These are phyloP conservation scores for zebrafish (Danio rerio) DNA, from an alignment of 2,113 vertebrate species.

Conservation along the genomic window DNA sequence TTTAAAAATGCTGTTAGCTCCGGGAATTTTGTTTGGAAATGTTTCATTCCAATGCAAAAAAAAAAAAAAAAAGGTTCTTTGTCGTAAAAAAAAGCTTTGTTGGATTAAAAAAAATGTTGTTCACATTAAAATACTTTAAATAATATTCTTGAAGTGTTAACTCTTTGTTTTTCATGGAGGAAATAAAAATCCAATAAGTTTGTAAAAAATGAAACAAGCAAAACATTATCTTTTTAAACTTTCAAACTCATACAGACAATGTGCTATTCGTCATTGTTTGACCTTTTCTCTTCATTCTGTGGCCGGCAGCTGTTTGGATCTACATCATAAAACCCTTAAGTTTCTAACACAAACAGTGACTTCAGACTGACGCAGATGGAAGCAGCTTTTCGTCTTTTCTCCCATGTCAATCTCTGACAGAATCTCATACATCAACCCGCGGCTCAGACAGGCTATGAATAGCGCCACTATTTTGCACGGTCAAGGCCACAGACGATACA, in stretches of 20 bases:
- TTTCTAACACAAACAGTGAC: slow-evolving; percentile 27
- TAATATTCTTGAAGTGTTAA: too few relatives aligned
- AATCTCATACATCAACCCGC: slow-evolving; percentile 23
- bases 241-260: neutral
- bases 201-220: neutral
- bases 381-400: slow-evolving; percentile 28
- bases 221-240: neutral
- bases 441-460: slow-evolving; percentile 38
- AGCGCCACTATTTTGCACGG: neutral
- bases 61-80: too few relatives aligned
- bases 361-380: slow-evolving; percentile 28
- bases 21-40: too few relatives aligned
- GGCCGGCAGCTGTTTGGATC: slow-evolving; percentile 26
- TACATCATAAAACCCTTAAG: slow-evolving; percentile 31
- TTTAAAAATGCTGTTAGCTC: too few relatives aligned
- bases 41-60: too few relatives aligned
- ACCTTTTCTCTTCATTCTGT: slow-evolving; percentile 28
- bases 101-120: too few relatives aligned
- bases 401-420: slow-evolving; percentile 28
- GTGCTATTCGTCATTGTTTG: slow-evolving; percentile 12
- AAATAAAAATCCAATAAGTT: neutral
- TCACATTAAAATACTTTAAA: neutral
- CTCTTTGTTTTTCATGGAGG: neutral
- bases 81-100: too few relatives aligned
- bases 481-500: slow-evolving; percentile 33